Evolutionary conservation across 2,888 invertebrate species (phyloP).

Genomic region (Pollenia angustigena): DNA sequence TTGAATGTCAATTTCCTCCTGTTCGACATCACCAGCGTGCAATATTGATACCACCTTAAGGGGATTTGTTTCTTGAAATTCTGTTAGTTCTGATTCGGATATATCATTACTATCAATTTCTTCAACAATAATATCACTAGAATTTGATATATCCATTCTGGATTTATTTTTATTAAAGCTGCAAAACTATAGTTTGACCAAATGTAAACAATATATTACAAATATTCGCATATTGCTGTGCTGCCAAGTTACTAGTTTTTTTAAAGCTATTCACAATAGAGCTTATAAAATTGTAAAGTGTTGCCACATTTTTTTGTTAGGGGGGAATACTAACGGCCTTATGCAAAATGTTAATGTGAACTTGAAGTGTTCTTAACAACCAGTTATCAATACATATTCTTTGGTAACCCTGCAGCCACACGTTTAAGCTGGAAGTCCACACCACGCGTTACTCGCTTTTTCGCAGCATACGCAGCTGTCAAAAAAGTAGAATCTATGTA

Average conservation of each 20-base stretch:
- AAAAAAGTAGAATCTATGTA: too few species aligned
- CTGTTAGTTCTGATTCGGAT: constrained; percentile 80
- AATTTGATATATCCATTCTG: constrained; percentile 57
- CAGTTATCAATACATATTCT: too few species aligned
- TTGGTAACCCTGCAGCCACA: too few species aligned
- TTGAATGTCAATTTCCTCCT: neutral
- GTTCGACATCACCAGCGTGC: constrained; percentile 54
- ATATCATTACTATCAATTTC: constrained; percentile 82
- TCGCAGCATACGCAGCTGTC: too few species aligned
- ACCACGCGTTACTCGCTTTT: too few species aligned
- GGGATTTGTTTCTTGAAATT: constrained; percentile 82
- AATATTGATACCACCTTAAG: constrained; percentile 78
- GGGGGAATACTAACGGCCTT: too few species aligned
- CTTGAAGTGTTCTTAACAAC: too few species aligned
- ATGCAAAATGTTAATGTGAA: too few species aligned
- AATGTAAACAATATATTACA: too few species aligned
- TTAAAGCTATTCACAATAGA: constrained; percentile 19
- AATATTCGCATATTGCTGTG: neutral
- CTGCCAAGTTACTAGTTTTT: neutral
- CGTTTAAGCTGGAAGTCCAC: too few species aligned
- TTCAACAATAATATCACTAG: constrained; percentile 78
- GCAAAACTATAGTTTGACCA: neutral
- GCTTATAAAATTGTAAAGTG: too few species aligned
- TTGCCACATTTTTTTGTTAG: too few species aligned
- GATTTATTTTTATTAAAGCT: neutral